Conservation (phyloP, 2,888 invertebrate species). For the Stenurella melanura region DNA sequence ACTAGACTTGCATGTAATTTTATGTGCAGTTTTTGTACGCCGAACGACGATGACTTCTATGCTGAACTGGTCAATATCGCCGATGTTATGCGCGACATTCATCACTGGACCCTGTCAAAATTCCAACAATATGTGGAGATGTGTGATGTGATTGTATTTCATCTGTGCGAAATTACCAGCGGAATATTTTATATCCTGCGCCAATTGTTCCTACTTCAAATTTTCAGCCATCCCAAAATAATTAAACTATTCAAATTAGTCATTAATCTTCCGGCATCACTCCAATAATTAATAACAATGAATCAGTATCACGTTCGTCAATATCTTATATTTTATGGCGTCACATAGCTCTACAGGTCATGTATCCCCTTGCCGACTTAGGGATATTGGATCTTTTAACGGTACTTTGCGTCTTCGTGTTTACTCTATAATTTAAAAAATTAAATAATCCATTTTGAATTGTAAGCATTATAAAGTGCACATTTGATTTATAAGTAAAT, state of each 20-base stretch:
- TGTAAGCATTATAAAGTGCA: neutral
- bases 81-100: slow-evolving; percentile 65
- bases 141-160: slow-evolving; percentile 56
- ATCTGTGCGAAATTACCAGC: slow-evolving; percentile 59
- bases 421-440: neutral
- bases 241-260: slow-evolving; percentile 55
- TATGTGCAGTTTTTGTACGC: slow-evolving; percentile 62
- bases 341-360: neutral
- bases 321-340: neutral
- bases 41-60: slow-evolving; percentile 52
- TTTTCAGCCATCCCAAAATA: slow-evolving; percentile 54
- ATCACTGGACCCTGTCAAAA: slow-evolving; percentile 66
- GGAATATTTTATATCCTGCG: slow-evolving; percentile 60
- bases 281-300: slow-evolving; percentile 29
- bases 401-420: neutral
- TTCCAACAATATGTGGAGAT: slow-evolving; percentile 61
- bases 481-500: neutral
- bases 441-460: neutral
- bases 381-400: neutral
- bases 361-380: neutral
- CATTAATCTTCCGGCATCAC: slow-evolving; percentile 39
- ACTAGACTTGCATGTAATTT: slow-evolving; percentile 70
- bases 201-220: slow-evolving; percentile 57
- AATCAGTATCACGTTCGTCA: slow-evolving; percentile 11
- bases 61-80: slow-evolving; percentile 53